Evolutionary conservation across 2,113 vertebrate genomes (phyloP), one percentile per base, ranked within the genome.

Genomic region (Barbus barbus): DNA sequence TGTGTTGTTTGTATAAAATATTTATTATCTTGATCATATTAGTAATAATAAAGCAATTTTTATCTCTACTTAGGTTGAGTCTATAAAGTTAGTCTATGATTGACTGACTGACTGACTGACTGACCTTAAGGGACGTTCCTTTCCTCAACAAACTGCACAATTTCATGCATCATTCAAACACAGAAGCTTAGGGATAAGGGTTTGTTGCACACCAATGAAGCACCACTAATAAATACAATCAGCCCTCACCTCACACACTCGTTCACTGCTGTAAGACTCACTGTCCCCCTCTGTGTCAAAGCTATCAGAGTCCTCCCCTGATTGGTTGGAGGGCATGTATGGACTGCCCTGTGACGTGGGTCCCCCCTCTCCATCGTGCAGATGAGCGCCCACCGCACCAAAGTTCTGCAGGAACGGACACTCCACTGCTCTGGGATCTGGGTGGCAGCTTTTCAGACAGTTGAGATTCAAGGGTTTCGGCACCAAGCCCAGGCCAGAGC

Each of bases 221-320:
- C 11, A 26, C 38, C 13, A 4, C 18, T 44, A 60, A 58, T 20
- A 33, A 22, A 20, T 5, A 5, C 12, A 48, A 71, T 9, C 80
- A 56, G 26, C 5, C 11, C 95, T 95, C 88, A 98, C 98, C 97
- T 98, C 95, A 86, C 93, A 95, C 63, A 96, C 96, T 63, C 95
- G 95, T 77, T 98, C 97, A 82, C 92, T 94, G 41, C 95, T 38
- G 90, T 94, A 97, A 46, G 95, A 95, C 82, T 97, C 97, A 7
- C 96, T 97, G 91, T 98, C 97, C 5, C 95, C 97, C 76, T 99
- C 98, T 0, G 96, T 97, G 82, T 99, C 97, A 0, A 95, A 95
- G 78, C 87, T 91, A 89, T 97, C 97, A 0, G 97, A 98, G 89
- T 98, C 97, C 0, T 97, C 97, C 28, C 95, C 97, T 26, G 97